Evolutionary conservation across 2,888 invertebrate genomes (phyloP).

Genomic region (Coelinius sp.): DNA sequence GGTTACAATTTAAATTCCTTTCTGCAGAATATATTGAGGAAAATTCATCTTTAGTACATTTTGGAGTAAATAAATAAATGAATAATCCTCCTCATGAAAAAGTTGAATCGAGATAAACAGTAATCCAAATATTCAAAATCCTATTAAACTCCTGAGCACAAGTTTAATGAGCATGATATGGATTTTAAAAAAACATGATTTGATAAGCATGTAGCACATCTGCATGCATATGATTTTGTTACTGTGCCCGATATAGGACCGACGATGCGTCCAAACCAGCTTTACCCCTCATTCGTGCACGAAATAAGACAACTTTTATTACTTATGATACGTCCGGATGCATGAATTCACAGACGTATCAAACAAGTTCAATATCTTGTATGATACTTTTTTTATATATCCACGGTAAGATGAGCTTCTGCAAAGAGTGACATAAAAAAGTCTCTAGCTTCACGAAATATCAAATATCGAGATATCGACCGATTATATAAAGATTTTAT

Average conservation of each 20-base stretch:
- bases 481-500: neutral
- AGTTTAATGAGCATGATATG: neutral
- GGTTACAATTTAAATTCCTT: slow-evolving; percentile 6
- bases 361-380: neutral
- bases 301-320: slow-evolving; percentile 1
- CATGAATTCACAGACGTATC: slow-evolving; percentile 9
- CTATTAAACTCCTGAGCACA: too few species aligned
- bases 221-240: slow-evolving; percentile 1
- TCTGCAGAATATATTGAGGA: neutral
- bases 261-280: slow-evolving; percentile 35
- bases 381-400: neutral
- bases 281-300: neutral
- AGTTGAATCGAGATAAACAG: neutral
- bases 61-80: too few species aligned
- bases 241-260: slow-evolving; percentile 24
- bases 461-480: neutral
- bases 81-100: neutral
- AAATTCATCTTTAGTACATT: neutral
- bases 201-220: neutral
- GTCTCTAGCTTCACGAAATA: neutral
- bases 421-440: neutral
- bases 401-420: neutral
- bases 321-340: slow-evolving; percentile 6
- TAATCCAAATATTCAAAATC: neutral
- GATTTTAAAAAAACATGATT: too few species aligned